phyloP scores from a whole-genome alignment of 2,797 vertebrate genomes.

The Pangasius sanitwongsei region DNA sequence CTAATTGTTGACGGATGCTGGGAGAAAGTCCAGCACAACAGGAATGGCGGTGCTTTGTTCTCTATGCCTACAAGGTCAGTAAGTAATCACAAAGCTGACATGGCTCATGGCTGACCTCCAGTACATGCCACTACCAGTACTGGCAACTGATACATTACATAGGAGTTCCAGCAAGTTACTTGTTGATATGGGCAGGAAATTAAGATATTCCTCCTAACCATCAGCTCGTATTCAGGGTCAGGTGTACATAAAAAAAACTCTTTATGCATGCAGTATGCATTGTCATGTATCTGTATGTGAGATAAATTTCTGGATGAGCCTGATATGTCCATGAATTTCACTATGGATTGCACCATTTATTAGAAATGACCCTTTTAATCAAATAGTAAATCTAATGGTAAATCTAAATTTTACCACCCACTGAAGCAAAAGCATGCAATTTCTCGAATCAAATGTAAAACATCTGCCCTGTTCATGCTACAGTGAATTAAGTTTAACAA shows the following conservation, averaged over 20 bases:
- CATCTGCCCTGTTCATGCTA: background rate
- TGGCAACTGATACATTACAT: background rate
- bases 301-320: background rate
- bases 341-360: background rate
- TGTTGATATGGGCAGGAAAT: constrained; percentile 13
- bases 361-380: background rate
- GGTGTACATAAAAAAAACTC: background rate
- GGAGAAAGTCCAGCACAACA: constrained; percentile 55
- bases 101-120: constrained; percentile 50
- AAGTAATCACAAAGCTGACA: constrained; percentile 56
- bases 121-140: constrained; percentile 59
- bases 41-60: constrained; percentile 63
- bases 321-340: background rate
- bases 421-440: background rate
- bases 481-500: background rate
- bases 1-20: constrained; percentile 69
- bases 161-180: constrained; percentile 18
- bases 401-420: background rate
- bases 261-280: background rate
- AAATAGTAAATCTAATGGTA: background rate
- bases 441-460: background rate
- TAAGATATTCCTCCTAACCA: background rate
- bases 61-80: constrained; percentile 35
- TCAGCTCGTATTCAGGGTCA: background rate
- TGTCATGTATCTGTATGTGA: background rate